A percentile compares a stretch with the other conserved stretches of the same genome.
Conservation (phyloP, 2,113 vertebrate species). For the Chionodraco myersi region DNA sequence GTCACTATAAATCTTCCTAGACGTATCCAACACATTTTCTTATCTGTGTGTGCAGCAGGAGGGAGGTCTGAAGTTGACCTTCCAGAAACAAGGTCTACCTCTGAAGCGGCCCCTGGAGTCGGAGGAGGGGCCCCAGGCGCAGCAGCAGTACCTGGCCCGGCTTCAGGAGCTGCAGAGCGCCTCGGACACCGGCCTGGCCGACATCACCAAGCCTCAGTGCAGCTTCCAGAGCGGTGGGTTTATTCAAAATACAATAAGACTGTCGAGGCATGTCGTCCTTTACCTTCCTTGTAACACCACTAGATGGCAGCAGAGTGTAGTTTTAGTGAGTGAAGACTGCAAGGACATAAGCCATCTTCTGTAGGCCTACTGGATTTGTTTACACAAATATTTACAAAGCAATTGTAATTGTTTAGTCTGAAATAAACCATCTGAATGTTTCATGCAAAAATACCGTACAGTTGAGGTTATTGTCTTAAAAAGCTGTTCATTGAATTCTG, state of each 20-base stretch:
- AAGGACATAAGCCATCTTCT: neutral
- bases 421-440: neutral
- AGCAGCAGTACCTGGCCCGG: slow-evolving; percentile 94
- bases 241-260: neutral
- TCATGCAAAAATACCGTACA: neutral
- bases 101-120: slow-evolving; percentile 92
- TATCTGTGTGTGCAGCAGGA: slow-evolving; percentile 86
- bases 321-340: neutral
- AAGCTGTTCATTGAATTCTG: neutral
- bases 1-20: neutral
- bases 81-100: slow-evolving; percentile 96
- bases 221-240: slow-evolving; percentile 84
- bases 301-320: slow-evolving; percentile 56
- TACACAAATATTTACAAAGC: neutral
- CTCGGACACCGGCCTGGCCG: slow-evolving; percentile 91
- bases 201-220: slow-evolving; percentile 89
- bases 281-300: slow-evolving; percentile 25
- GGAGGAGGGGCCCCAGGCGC: slow-evolving; percentile 89
- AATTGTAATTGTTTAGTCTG: neutral
- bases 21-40: slow-evolving; percentile 13
- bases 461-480: neutral
- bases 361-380: neutral
- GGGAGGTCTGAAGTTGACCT: slow-evolving; percentile 97
- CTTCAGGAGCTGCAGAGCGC: slow-evolving; percentile 94
- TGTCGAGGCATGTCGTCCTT: too few species aligned